Conservation (phyloP, 2,113 vertebrate genomes). For the Aviceda subcristata region DNA sequence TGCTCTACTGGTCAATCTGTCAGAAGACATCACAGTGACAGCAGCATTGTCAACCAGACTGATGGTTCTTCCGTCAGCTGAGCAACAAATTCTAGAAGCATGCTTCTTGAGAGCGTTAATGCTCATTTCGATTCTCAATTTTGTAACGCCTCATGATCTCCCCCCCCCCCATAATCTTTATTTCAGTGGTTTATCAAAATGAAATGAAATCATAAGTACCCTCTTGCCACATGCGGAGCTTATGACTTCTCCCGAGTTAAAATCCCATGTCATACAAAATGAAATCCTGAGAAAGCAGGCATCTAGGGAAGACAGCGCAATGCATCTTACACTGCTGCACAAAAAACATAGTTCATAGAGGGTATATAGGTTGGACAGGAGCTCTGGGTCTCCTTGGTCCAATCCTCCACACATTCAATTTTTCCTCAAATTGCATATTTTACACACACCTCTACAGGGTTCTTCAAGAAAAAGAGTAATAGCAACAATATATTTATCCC, state of each 20-base stretch:
- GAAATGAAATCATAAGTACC: neutral
- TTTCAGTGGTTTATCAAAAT: neutral
- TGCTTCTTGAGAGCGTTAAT: fast-evolving
- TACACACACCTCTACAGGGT: neutral
- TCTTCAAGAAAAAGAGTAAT: neutral
- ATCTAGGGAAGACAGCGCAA: neutral
- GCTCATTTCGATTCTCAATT: neutral
- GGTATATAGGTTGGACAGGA: fast-evolving
- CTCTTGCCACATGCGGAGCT: neutral
- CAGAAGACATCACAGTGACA: neutral
- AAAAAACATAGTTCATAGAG: neutral
- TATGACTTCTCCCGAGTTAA: neutral
- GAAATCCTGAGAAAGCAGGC: neutral
- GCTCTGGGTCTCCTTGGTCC: neutral
- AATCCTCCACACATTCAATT: fast-evolving
- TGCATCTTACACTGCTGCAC: neutral
- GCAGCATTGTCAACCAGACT: neutral
- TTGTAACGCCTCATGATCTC: fast-evolving
- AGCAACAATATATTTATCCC: neutral
- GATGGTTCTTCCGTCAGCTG: neutral
- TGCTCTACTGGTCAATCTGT: neutral
- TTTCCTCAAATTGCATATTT: neutral
- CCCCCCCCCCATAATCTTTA: neutral
- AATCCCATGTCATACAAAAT: neutral
- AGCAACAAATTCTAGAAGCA: neutral